Evolutionary conservation across 2,113 vertebrate species (phyloP).

Genomic region (Nesogale talazaci): DNA sequence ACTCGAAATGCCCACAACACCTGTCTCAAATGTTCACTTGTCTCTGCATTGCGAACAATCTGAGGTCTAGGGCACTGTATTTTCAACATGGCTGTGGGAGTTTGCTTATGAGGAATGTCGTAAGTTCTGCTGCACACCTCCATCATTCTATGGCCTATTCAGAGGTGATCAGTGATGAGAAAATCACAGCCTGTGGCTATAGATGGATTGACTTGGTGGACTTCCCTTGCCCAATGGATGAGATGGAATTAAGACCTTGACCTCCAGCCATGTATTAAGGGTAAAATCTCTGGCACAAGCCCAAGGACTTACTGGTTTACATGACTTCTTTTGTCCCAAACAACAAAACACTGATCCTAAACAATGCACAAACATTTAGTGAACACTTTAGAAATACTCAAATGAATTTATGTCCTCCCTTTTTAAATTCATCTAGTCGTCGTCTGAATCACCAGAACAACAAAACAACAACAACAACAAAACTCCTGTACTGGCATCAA

Average conservation of each 20-base stretch:
- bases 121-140: neutral
- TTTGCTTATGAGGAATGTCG: neutral
- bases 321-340: neutral
- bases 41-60: neutral
- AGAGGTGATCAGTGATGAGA: neutral
- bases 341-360: neutral
- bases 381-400: constrained; percentile 9
- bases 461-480: too few relatives aligned
- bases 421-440: too few relatives aligned
- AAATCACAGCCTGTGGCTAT: neutral
- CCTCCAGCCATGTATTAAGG: neutral
- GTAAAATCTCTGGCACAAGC: neutral
- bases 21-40: neutral
- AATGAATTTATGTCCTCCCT: neutral
- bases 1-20: neutral
- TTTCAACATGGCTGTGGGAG: neutral
- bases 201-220: neutral
- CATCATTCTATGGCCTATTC: neutral
- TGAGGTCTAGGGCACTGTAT: neutral
- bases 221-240: neutral
- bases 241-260: neutral
- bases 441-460: too few relatives aligned
- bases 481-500: too few relatives aligned
- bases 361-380: neutral
- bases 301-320: too few relatives aligned